phyloP scores from a whole-genome alignment of 1,140 invertebrate genomes.

The Anoplophora glabripennis region DNA sequence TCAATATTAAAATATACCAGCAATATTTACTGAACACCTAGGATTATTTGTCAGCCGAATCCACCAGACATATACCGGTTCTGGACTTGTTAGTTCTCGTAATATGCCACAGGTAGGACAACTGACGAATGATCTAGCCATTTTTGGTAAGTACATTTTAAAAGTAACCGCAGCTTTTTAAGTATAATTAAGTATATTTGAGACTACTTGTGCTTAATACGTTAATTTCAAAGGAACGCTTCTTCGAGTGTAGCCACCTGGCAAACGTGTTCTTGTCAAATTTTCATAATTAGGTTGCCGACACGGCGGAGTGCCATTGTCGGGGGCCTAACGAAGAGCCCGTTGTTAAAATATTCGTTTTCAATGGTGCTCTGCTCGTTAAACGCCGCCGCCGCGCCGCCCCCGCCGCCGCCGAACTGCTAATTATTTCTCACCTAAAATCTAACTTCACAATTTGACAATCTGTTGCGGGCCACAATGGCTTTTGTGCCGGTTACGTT shows the following conservation, averaged over 20 bases:
- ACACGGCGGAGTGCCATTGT: constrained; percentile 39
- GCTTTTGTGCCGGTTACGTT: constrained; percentile 16
- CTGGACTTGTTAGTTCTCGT: too few species aligned
- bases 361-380: constrained; percentile 28
- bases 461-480: constrained; percentile 19
- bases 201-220: too few species aligned
- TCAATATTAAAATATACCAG: too few species aligned
- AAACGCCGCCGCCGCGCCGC: constrained; percentile 21
- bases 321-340: constrained; percentile 35
- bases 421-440: constrained; percentile 42
- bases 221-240: not conserved
- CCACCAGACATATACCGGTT: too few species aligned
- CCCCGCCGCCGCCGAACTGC: constrained; percentile 26
- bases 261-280: constrained; percentile 32
- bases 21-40: too few species aligned
- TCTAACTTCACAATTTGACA: constrained; percentile 14
- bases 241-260: not conserved
- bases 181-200: too few species aligned
- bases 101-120: too few species aligned
- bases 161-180: too few species aligned
- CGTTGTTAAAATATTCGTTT: constrained; percentile 40
- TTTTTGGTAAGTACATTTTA: too few species aligned
- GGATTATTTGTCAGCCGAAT: too few species aligned
- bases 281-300: constrained; percentile 44
- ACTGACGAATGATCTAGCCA: too few species aligned